A percentile compares a stretch with the other conserved stretches of the same genome.
Evolutionary conservation across 2,888 invertebrate genomes (phyloP).

Genomic region (Cephus nigrinus): DNA sequence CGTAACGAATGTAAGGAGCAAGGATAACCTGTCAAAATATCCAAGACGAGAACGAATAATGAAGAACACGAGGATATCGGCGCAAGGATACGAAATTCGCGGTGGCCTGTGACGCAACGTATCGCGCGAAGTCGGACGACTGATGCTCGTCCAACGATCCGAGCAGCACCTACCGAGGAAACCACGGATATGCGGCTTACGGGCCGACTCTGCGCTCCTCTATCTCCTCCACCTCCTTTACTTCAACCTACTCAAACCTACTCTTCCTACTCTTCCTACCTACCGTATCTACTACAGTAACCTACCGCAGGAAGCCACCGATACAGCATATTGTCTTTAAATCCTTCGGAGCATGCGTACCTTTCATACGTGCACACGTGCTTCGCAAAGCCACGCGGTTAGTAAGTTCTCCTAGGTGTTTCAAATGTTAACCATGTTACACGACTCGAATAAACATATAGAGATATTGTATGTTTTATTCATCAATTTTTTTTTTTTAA

Average conservation of each 20-base stretch:
- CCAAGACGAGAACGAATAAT: not conserved
- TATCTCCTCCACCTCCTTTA: constrained; percentile 8
- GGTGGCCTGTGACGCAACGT: constrained; percentile 36
- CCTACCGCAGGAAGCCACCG: not conserved
- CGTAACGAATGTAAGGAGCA: not conserved
- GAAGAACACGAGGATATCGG: not conserved
- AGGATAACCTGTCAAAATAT: not conserved
- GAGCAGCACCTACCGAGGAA: constrained; percentile 19
- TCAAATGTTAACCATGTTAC: not conserved
- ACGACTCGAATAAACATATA: not conserved
- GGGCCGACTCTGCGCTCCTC: constrained; percentile 15
- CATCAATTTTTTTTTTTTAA: not conserved
- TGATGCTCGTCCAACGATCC: constrained; percentile 36
- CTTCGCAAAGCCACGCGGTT: not conserved
- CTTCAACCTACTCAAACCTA: not conserved
- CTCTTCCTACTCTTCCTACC: not conserved
- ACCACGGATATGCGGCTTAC: constrained; percentile 9
- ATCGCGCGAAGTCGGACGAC: constrained; percentile 45
- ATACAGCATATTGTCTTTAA: not conserved
- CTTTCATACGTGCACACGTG: not conserved
- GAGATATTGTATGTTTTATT: not conserved
- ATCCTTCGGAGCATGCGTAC: not conserved
- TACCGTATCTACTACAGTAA: not conserved
- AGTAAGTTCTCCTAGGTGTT: not conserved
- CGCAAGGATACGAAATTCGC: constrained; percentile 6